Evolutionary conservation across 2,113 vertebrate genomes (phyloP).

Genomic region (Ascaphus truei): DNA sequence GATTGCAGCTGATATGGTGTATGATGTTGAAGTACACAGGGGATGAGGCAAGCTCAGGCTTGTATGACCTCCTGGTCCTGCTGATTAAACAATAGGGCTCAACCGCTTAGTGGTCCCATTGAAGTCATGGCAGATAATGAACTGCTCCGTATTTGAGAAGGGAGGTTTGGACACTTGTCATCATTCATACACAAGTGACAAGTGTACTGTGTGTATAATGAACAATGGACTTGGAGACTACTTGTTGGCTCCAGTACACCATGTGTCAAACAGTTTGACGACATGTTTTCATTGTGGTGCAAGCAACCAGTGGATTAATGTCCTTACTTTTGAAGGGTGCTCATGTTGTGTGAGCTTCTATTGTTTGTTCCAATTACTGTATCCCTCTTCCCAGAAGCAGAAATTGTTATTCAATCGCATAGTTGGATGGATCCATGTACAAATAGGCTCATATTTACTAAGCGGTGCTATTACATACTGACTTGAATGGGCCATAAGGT

Average conservation of each 20-base stretch:
- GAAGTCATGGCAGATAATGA: background rate
- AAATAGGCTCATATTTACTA: too few species aligned
- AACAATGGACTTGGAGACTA: background rate
- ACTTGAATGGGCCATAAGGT: too few species aligned
- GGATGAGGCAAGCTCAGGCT: slow-evolving; percentile 13
- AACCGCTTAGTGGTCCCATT: background rate
- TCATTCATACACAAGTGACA: background rate
- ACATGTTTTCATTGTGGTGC: too few species aligned
- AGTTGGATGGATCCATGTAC: too few species aligned
- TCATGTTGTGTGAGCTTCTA: too few species aligned
- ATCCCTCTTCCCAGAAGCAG: too few species aligned
- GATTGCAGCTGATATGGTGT: background rate
- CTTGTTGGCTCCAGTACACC: background rate
- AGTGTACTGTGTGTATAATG: background rate
- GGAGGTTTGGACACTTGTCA: background rate
- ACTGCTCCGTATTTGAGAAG: background rate
- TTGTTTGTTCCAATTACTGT: too few species aligned
- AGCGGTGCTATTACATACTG: too few species aligned
- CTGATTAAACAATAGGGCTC: background rate
- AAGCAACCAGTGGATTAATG: too few species aligned
- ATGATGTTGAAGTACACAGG: background rate
- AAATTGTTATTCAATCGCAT: too few species aligned
- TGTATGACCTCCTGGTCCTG: background rate
- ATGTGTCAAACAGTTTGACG: too few species aligned
- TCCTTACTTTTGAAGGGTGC: too few species aligned